phyloP scores from a whole-genome alignment of 2,113 vertebrate genomes.

The Solea solea region DNA sequence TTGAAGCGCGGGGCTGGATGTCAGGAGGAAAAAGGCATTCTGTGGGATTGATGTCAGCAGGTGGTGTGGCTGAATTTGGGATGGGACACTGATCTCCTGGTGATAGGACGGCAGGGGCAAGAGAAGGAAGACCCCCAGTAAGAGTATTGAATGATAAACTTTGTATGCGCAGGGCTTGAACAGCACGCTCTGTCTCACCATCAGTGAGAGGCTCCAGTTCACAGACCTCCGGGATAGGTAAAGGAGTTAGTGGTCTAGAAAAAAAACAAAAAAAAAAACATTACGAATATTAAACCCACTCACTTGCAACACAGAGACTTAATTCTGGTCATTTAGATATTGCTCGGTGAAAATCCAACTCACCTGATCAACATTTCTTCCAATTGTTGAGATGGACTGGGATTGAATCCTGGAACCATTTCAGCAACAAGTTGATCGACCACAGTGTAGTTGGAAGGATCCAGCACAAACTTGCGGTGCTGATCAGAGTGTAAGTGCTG shows the following conservation, averaged over 20 bases:
- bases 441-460: conserved; percentile 71
- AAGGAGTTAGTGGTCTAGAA: conserved; percentile 52
- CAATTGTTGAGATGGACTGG: conserved; percentile 24
- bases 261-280: not conserved
- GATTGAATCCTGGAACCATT: conserved; percentile 73
- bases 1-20: conserved; percentile 4
- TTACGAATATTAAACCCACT: not conserved
- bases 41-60: not conserved
- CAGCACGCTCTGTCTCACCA: conserved; percentile 56
- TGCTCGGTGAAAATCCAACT: not conserved
- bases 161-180: conserved; percentile 51
- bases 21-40: conserved; percentile 2
- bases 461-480: conserved; percentile 81
- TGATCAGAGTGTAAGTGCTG: conserved; percentile 86
- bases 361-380: conserved; percentile 58
- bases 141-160: conserved; percentile 13
- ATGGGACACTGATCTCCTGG: conserved; percentile 9
- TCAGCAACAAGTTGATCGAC: conserved; percentile 81
- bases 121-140: not conserved
- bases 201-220: conserved; percentile 66
- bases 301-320: too few relatives aligned
- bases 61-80: conserved; percentile 8
- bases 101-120: conserved; percentile 8
- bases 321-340: not conserved
- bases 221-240: conserved; percentile 11